phyloP scores from a whole-genome alignment of 2,113 vertebrate species.

The Anoplopoma fimbria region DNA sequence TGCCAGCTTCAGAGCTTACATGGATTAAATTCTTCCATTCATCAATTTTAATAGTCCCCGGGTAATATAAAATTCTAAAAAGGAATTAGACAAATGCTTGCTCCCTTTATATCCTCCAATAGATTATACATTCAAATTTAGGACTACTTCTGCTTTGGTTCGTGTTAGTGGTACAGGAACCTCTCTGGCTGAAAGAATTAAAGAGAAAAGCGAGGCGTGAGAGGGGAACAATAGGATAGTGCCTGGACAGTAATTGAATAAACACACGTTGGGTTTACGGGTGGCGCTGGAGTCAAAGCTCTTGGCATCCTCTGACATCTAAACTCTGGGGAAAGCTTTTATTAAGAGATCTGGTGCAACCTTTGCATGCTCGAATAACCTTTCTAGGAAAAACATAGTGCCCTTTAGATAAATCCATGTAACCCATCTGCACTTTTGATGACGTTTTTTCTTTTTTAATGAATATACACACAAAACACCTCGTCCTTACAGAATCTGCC shows the following conservation, averaged over 20 bases:
- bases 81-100: constrained; percentile 18
- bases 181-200: not conserved
- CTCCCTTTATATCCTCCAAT: not conserved
- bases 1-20: constrained; percentile 14
- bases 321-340: constrained; percentile 15
- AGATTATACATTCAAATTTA: not conserved
- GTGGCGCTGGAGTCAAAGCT: constrained; percentile 19
- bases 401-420: not conserved
- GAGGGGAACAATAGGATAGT: constrained; percentile 39
- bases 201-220: not conserved
- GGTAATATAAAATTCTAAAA: constrained; percentile 7
- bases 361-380: constrained; percentile 5
- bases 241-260: constrained; percentile 22
- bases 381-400: not conserved
- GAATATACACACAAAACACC: not conserved
- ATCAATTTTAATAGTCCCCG: constrained; percentile 18
- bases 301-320: constrained; percentile 2
- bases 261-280: constrained; percentile 17
- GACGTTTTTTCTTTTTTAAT: not conserved
- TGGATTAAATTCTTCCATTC: constrained; percentile 18
- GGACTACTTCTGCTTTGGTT: not conserved
- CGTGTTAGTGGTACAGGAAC: not conserved
- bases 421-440: not conserved
- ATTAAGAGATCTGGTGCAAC: constrained; percentile 32
- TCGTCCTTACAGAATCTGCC: not conserved